Percentiles rank a stretch among this genome's conserved stretches.
These are phyloP conservation scores for Naso thynnoides DNA, from an alignment of 2,797 vertebrate species.

Conservation along the genomic window DNA sequence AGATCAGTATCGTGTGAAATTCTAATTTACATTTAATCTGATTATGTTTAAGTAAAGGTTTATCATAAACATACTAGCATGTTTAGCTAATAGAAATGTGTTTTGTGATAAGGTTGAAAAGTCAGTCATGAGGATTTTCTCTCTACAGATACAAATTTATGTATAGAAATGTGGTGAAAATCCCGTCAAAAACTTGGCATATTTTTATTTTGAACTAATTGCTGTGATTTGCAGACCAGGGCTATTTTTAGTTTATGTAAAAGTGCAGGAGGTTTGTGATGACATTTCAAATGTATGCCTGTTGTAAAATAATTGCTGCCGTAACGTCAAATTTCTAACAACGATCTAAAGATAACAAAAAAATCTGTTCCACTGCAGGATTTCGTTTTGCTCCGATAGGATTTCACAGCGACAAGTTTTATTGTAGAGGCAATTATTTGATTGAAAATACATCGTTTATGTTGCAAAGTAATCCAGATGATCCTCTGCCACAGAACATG, in stretches of 20 bases:
- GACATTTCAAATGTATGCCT: background rate
- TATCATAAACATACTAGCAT: background rate
- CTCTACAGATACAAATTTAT: constrained; percentile 1
- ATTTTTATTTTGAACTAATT: background rate
- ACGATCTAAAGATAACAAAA: background rate
- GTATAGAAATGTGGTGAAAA: background rate
- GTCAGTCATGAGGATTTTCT: background rate
- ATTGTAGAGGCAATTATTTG: no score
- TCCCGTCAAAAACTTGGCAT: background rate
- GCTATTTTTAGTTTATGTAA: constrained; percentile 1
- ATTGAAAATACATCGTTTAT: no score
- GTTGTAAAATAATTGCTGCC: background rate
- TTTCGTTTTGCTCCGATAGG: no score
- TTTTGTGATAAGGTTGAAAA: background rate
- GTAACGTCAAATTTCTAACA: background rate
- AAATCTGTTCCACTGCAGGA: background rate
- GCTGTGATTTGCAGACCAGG: background rate
- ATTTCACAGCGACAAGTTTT: no score
- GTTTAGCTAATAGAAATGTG: background rate
- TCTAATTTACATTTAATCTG: background rate
- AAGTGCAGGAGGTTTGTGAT: background rate
- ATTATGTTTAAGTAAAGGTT: background rate
- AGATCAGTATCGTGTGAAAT: background rate
- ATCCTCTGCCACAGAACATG: no score
- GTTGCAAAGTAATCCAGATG: no score